Evolutionary conservation across 1,140 invertebrate species (phyloP).

Genomic region (Drosophila pectinifera): DNA sequence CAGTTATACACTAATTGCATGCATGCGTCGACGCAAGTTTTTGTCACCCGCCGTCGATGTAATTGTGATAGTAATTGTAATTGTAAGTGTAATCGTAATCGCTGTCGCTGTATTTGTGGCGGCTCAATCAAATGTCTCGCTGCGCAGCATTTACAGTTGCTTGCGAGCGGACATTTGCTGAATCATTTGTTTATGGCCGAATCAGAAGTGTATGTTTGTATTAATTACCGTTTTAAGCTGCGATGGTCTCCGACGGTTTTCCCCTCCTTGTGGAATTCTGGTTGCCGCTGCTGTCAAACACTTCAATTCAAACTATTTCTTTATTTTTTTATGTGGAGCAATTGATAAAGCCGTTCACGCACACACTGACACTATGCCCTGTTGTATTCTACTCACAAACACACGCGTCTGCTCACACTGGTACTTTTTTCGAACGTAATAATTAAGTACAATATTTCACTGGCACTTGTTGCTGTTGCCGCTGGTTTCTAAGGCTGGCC

Average conservation of each 20-base stretch:
- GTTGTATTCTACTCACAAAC: slow-evolving; percentile 12
- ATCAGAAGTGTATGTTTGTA: slow-evolving; percentile 73
- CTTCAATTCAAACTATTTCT: slow-evolving; percentile 61
- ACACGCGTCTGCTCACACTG: slow-evolving; percentile 47
- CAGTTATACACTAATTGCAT: slow-evolving; percentile 76
- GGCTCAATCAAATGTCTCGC: slow-evolving; percentile 61
- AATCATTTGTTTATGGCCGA: slow-evolving; percentile 81
- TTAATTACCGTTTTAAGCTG: slow-evolving; percentile 83
- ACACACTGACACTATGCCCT: slow-evolving; percentile 24
- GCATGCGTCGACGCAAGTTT: slow-evolving; percentile 62
- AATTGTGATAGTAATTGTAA: slow-evolving; percentile 10
- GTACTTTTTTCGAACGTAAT: slow-evolving; percentile 66
- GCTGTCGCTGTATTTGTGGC: slow-evolving; percentile 6
- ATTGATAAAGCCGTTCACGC: slow-evolving; percentile 74
- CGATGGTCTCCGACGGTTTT: slow-evolving; percentile 8
- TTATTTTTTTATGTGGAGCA: slow-evolving; percentile 70
- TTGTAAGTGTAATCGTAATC: slow-evolving; percentile 32
- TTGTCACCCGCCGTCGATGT: slow-evolving; percentile 43
- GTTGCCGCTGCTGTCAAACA: slow-evolving; percentile 67
- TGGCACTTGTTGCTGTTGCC: slow-evolving; percentile 69
- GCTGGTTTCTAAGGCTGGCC: slow-evolving; percentile 41
- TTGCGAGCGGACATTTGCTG: slow-evolving; percentile 59
- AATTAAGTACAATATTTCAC: slow-evolving; percentile 83
- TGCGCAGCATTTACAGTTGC: slow-evolving; percentile 69
- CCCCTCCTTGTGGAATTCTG: slow-evolving; percentile 9